A percentile compares a stretch with the other conserved stretches of the same genome.
Conservation (phyloP, 2,113 vertebrate genomes). For the Hepsetus odoe region DNA sequence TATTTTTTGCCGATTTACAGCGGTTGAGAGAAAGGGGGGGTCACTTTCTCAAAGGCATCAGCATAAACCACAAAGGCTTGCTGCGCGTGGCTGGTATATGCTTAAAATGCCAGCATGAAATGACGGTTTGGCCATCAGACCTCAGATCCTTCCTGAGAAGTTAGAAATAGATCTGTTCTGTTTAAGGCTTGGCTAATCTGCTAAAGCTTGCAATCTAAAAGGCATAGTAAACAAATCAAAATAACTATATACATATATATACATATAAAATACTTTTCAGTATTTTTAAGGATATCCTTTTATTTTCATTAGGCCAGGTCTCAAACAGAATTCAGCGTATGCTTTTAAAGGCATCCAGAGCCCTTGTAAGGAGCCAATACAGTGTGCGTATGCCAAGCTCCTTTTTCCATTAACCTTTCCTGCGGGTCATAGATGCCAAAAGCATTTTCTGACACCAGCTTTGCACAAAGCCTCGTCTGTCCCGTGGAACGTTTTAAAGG, state of each 20-base stretch:
- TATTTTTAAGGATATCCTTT: no score
- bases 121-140: neutral
- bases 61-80: neutral
- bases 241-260: no score
- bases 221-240: no score
- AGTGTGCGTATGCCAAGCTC: neutral
- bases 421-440: constrained; percentile 26
- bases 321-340: no score
- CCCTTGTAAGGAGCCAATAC: neutral
- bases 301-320: no score
- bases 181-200: no score
- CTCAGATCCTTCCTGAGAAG: neutral
- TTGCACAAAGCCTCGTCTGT: constrained; percentile 35
- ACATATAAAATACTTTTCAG: no score
- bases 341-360: neutral
- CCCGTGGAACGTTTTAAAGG: constrained; percentile 34
- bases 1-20: constrained; percentile 1
- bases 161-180: no score
- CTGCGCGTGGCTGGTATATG: neutral
- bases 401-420: constrained; percentile 1
- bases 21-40: neutral
- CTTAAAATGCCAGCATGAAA: neutral
- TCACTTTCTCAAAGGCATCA: neutral
- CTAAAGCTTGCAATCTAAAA: no score
- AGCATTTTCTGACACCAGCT: constrained; percentile 19